Conservation (phyloP, 53 echinoderm and acorn worm species). For the Holothuria leucospilota region DNA sequence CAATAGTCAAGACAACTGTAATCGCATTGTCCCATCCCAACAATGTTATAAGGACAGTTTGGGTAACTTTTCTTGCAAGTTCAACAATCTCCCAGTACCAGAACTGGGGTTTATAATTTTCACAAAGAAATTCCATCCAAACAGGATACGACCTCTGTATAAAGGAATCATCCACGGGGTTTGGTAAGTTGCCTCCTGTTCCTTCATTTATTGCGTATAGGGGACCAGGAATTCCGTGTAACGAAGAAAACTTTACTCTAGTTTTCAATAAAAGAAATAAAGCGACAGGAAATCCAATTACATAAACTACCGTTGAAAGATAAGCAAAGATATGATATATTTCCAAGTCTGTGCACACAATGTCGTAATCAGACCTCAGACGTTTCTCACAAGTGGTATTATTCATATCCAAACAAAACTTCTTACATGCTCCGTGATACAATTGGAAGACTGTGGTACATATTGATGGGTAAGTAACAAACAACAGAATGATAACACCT, state of each 20-base stretch:
- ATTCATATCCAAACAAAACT: conserved; percentile 45
- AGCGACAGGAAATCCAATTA: conserved; percentile 56
- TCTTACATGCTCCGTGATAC: conserved; percentile 50
- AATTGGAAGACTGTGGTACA: conserved; percentile 43
- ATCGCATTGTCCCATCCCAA: background rate
- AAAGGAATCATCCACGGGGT: no score
- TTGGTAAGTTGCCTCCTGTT: no score
- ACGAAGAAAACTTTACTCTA: no score
- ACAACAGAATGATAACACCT: conserved; percentile 48
- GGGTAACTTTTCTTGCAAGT: no score
- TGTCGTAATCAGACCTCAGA: conserved; percentile 57
- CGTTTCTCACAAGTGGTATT: background rate
- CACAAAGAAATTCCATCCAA: no score
- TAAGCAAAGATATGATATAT: conserved; percentile 47
- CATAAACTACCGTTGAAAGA: conserved; percentile 32
- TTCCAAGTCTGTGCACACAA: conserved; percentile 24
- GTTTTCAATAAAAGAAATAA: conserved; percentile 46
- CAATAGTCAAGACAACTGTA: conserved; percentile 48
- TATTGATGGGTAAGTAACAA: conserved; percentile 56
- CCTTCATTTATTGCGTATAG: no score
- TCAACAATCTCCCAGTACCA: no score
- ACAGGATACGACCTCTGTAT: no score
- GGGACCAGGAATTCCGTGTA: no score
- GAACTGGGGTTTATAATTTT: no score
- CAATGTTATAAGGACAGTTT: no score